These are phyloP conservation scores for Branchinecta sandiegonensis DNA, from an alignment of 2,888 invertebrate species.

Conservation along the genomic window DNA sequence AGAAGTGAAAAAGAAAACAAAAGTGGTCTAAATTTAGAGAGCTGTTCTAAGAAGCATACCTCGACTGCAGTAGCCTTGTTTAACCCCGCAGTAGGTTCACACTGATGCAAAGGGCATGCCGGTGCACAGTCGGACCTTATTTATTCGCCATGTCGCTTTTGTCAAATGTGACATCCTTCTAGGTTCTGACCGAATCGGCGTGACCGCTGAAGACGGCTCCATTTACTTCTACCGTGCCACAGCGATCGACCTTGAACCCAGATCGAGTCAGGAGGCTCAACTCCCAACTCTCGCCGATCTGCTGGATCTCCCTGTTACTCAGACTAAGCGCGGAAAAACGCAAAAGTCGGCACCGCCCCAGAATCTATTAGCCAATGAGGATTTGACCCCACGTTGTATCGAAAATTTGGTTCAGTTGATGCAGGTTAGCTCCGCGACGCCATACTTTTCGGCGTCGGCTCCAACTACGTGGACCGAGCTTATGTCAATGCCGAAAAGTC, in stretches of 20 bases:
- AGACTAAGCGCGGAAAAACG: not conserved
- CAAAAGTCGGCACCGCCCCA: not conserved
- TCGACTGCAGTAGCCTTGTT: no score
- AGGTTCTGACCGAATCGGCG: not conserved
- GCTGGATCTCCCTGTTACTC: not conserved
- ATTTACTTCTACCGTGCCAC: slow-evolving; percentile 10
- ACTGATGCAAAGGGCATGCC: no score
- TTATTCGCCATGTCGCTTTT: no score
- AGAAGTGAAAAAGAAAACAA: no score
- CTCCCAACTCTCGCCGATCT: no score
- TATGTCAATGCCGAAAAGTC: slow-evolving; percentile 1
- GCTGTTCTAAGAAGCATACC: no score
- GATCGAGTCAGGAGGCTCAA: not conserved
- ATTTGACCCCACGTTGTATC: not conserved
- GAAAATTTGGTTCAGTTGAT: not conserved
- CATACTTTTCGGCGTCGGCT: not conserved
- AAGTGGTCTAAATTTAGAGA: no score
- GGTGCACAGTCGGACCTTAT: no score
- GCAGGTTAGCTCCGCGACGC: slow-evolving; percentile 7
- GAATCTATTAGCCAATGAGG: not conserved
- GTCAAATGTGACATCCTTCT: not conserved
- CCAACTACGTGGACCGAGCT: slow-evolving; percentile 6
- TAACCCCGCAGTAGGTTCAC: no score
- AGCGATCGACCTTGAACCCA: not conserved
- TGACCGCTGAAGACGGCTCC: not conserved